These are phyloP conservation scores for Marmota monax DNA, from an alignment of 2,113 vertebrate species.

Conservation along the genomic window DNA sequence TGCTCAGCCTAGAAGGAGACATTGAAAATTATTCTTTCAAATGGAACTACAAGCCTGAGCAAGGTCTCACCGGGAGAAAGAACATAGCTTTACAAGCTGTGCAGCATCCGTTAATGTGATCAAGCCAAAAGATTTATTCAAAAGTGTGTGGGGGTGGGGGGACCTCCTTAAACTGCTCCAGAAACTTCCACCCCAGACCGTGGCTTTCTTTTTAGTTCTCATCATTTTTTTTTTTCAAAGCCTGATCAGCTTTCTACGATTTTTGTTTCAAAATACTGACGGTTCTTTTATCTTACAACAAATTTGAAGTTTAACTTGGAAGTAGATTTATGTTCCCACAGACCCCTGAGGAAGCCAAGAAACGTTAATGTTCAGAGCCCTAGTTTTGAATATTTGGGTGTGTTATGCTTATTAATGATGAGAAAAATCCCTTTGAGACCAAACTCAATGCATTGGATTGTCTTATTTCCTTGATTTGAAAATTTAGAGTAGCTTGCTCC, in stretches of 20 bases:
- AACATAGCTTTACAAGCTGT: neutral
- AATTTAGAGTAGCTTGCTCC: neutral
- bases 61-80: neutral
- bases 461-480: neutral
- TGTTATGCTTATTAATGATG: constrained; percentile 34
- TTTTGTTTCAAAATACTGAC: neutral
- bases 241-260: neutral
- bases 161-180: neutral
- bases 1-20: constrained; percentile 55
- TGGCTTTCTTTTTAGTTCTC: neutral
- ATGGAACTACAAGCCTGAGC: constrained; percentile 36
- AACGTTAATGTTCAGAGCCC: neutral
- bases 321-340: constrained; percentile 23
- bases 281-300: constrained; percentile 25
- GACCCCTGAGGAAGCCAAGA: neutral
- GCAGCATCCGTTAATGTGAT: neutral
- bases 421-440: neutral
- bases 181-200: neutral
- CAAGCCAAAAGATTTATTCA: neutral
- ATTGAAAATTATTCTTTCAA: constrained; percentile 59
- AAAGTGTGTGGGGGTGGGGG: neutral
- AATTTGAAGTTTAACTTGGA: constrained; percentile 47
- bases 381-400: constrained; percentile 2
- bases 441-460: neutral
- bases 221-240: neutral